phyloP scores from a whole-genome alignment of 2,113 vertebrate genomes.

The Halcyon malimbica region DNA sequence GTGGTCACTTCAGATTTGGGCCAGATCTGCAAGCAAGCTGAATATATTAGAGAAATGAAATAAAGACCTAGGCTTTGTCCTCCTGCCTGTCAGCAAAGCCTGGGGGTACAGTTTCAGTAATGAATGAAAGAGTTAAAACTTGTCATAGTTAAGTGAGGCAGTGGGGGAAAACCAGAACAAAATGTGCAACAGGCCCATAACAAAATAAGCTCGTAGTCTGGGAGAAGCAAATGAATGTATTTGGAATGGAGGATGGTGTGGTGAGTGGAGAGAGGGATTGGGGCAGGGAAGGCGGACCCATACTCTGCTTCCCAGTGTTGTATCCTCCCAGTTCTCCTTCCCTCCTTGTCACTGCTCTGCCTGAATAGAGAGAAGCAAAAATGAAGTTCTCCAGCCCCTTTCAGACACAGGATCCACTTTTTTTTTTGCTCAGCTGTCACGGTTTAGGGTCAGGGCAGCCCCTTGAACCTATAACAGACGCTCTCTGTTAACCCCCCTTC shows the following conservation, averaged over 20 bases:
- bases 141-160: neutral
- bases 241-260: neutral
- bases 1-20: neutral
- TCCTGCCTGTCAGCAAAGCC: neutral
- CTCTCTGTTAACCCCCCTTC: too few relatives aligned
- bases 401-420: neutral
- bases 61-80: fast-evolving
- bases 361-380: neutral
- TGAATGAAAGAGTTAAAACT: neutral
- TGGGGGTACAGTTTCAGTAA: neutral
- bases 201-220: neutral
- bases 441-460: too few relatives aligned
- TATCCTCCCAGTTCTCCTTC: neutral
- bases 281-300: neutral
- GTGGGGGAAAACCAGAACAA: neutral
- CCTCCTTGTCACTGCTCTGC: neutral
- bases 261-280: neutral
- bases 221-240: neutral
- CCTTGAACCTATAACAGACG: too few relatives aligned
- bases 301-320: neutral
- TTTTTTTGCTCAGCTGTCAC: neutral
- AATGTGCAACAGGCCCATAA: neutral
- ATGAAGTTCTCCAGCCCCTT: neutral
- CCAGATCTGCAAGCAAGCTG: neutral
- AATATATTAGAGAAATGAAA: neutral